A percentile compares a stretch with the other conserved stretches of the same genome.
Evolutionary conservation across 2,113 vertebrate species (phyloP).

Genomic region (Callithrix jacchus): DNA sequence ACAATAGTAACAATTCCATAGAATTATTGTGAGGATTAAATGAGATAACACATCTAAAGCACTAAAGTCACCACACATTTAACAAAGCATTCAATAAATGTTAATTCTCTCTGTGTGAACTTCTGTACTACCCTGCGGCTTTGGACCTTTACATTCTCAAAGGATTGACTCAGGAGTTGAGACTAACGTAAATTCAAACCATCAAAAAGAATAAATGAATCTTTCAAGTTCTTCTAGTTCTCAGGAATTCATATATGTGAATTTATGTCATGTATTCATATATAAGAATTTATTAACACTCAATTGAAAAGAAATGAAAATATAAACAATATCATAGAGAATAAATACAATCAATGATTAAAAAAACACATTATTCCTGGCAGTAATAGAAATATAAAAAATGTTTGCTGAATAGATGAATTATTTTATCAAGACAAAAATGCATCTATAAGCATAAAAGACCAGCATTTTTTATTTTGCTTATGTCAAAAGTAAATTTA

Average conservation of each 20-base stretch:
- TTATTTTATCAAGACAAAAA: conserved; percentile 10
- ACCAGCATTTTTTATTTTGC: background rate
- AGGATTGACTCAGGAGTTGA: background rate
- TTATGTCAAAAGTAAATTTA: conserved; percentile 20
- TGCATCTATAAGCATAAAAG: background rate
- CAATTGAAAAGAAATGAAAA: conserved; percentile 50
- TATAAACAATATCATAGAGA: background rate
- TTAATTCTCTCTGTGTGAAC: background rate
- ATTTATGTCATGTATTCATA: background rate
- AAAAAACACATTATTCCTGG: background rate
- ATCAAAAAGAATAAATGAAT: conserved; percentile 18
- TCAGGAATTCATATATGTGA: background rate
- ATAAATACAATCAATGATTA: background rate
- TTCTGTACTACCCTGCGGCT: background rate
- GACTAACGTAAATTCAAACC: background rate
- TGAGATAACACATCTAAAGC: background rate
- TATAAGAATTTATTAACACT: background rate
- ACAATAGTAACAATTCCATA: conserved; percentile 10
- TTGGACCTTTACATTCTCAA: background rate
- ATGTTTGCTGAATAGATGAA: background rate
- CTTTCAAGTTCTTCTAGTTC: background rate
- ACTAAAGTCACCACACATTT: background rate
- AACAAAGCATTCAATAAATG: background rate
- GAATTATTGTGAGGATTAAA: conserved; percentile 22
- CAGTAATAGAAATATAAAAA: background rate